Evolutionary conservation across 2,113 vertebrate species (phyloP).

Genomic region (Paralichthys olivaceus): DNA sequence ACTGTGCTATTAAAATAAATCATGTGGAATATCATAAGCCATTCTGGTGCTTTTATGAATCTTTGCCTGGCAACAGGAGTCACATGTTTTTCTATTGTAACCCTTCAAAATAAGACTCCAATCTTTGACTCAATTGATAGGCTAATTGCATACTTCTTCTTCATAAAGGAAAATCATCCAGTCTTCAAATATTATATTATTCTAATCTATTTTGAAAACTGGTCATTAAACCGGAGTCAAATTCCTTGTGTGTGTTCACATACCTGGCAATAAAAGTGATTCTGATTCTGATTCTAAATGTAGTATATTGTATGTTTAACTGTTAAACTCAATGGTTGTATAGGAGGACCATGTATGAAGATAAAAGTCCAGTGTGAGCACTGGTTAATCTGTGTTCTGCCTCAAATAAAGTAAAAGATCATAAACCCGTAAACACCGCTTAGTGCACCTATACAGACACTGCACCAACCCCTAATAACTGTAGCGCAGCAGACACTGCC

Average conservation of each 20-base stretch:
- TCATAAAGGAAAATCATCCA: neutral
- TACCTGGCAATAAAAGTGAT: too few relatives aligned
- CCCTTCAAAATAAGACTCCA: neutral
- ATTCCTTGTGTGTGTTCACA: too few relatives aligned
- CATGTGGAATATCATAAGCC: neutral
- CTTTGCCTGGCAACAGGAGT: conserved; percentile 1
- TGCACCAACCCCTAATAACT: neutral
- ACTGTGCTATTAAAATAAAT: conserved; percentile 5
- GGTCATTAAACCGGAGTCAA: too few relatives aligned
- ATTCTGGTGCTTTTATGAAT: neutral
- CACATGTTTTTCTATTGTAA: neutral
- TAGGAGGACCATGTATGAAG: neutral
- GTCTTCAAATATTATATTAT: neutral
- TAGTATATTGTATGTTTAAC: neutral
- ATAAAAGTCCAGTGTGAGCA: conserved; percentile 16
- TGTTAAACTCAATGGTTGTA: neutral
- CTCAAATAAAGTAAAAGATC: conserved; percentile 40
- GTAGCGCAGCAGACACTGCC: neutral
- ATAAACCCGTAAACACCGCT: conserved; percentile 40
- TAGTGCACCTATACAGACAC: neutral
- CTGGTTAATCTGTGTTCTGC: conserved; percentile 29
- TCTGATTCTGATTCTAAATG: too few relatives aligned
- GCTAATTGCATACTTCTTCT: neutral
- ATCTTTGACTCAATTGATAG: too few relatives aligned
- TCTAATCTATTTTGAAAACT: neutral